These are phyloP conservation scores for Lasioglossum oenotherae DNA, from an alignment of 2,888 invertebrate species.

Conservation along the genomic window DNA sequence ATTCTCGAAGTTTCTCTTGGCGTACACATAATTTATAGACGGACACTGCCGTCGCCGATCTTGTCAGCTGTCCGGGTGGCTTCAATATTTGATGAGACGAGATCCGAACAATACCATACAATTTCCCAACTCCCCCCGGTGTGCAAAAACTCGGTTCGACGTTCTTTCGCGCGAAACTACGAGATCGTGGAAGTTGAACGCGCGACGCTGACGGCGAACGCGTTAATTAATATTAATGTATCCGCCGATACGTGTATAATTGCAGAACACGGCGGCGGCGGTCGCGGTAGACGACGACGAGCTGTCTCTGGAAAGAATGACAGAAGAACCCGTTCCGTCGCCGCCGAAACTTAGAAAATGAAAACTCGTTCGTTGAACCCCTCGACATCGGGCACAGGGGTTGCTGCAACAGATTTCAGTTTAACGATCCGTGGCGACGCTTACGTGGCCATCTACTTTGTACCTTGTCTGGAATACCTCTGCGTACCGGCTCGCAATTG, in stretches of 20 bases:
- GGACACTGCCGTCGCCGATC: not conserved
- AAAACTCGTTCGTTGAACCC: slow-evolving; percentile 56
- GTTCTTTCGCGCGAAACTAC: not conserved
- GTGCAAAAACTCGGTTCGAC: not conserved
- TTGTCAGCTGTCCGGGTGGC: not conserved
- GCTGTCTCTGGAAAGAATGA: not conserved
- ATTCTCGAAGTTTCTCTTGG: not conserved
- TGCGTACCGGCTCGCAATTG: slow-evolving; percentile 52
- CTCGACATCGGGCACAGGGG: slow-evolving; percentile 47
- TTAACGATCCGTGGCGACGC: slow-evolving; percentile 63
- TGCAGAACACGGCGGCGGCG: not conserved
- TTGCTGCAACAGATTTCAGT: slow-evolving; percentile 62
- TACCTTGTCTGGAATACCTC: slow-evolving; percentile 53
- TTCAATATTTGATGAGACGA: not conserved
- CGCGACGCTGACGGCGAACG: not conserved
- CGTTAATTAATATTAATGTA: slow-evolving; percentile 5
- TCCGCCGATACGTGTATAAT: not conserved
- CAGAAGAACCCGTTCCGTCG: not conserved
- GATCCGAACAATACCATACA: not conserved
- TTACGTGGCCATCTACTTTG: slow-evolving; percentile 63
- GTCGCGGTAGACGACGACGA: not conserved
- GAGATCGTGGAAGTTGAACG: not conserved
- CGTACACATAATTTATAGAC: not conserved
- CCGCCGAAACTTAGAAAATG: slow-evolving; percentile 27
- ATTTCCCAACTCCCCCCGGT: too few relatives aligned